These are phyloP conservation scores for Oxyteleia sp. DNA, from an alignment of 2,888 invertebrate species.

Conservation along the genomic window DNA sequence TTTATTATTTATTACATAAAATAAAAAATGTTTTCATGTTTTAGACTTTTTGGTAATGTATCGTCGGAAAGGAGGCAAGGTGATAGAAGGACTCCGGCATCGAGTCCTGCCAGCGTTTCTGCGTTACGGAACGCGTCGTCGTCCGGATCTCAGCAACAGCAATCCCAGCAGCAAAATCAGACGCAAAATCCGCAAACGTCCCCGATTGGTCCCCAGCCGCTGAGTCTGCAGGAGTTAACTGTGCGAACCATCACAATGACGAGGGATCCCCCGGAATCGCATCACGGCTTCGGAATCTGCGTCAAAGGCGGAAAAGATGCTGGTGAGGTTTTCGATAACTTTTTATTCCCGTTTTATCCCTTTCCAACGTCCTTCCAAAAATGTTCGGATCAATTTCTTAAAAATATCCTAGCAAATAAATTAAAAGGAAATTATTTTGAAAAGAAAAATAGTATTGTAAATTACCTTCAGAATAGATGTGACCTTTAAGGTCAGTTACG, in stretches of 20 bases:
- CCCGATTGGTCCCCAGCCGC: constrained; percentile 88
- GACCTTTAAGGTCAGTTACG: neutral
- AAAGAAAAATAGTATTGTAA: neutral
- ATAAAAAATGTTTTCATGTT: too few species aligned
- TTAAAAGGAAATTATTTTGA: neutral
- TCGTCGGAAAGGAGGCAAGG: constrained; percentile 85
- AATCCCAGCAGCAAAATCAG: constrained; percentile 75
- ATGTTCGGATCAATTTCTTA: neutral
- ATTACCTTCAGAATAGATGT: neutral
- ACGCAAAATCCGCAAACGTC: constrained; percentile 88
- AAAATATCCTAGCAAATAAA: neutral
- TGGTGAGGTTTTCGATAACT: constrained; percentile 89
- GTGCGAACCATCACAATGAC: constrained; percentile 96
- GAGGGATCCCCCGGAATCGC: constrained; percentile 93
- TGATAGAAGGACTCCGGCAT: constrained; percentile 93
- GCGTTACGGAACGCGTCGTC: constrained; percentile 80
- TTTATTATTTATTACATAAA: too few species aligned
- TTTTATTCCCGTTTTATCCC: neutral
- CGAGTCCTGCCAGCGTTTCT: constrained; percentile 90
- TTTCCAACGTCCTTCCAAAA: neutral
- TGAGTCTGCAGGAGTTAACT: constrained; percentile 91
- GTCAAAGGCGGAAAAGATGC: constrained; percentile 97
- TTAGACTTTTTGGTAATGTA: constrained; percentile 86
- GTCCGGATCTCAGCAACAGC: constrained; percentile 65
- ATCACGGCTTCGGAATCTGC: constrained; percentile 96